Base-by-base conservation (phyloP, 2,888 invertebrate genomes). In the Athrips mouffetella region DNA sequence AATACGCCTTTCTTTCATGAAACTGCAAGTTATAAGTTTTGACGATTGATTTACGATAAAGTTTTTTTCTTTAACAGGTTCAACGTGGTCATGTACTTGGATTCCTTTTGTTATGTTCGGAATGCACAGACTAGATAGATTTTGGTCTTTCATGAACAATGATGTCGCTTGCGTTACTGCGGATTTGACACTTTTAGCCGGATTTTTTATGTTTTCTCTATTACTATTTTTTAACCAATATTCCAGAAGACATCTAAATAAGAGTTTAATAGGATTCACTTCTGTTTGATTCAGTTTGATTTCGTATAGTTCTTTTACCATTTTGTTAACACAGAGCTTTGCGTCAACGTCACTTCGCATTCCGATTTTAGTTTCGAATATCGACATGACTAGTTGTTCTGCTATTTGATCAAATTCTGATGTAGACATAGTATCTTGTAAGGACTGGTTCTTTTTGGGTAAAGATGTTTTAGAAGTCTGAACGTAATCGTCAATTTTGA, bases 201-300 rank as follows among this genome's bases (percentile, higher is more conserved):
- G 60, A n/a, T 65, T 57, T 53, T 65, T 70, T 3, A 73, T 60
- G 1, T 59, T 62, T 30, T 63, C 56, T 3, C 58, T 45, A 0
- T 64, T 56, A 0, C 76, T 77, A 45, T 78, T 73, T 33, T 70
- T 76, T 8, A 86, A 55, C 82, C 83, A 87, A 57, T 73, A 85
- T 35, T 85, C 78, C 29, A 85, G 53, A 1, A 86, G 61, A 46
- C 67, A 68, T 61, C 72, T 76, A 29, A 86, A 84, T 6, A 86
- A 55, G 0, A 70, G 59, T 60, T 78, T 80, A 0, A 78, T 67
- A 1, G 84, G 84, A 53, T 81, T 70, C 1, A 54, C 50, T 6
- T 70, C 60, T 48, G 25, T 48, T 30, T 65, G 53, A 18, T 60
- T 53, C 3, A 63, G 33, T 61, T 74, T 76, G 0, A 65, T 49